Evolutionary conservation across 2,888 invertebrate genomes (phyloP).

Genomic region (Neoascia interrupta): DNA sequence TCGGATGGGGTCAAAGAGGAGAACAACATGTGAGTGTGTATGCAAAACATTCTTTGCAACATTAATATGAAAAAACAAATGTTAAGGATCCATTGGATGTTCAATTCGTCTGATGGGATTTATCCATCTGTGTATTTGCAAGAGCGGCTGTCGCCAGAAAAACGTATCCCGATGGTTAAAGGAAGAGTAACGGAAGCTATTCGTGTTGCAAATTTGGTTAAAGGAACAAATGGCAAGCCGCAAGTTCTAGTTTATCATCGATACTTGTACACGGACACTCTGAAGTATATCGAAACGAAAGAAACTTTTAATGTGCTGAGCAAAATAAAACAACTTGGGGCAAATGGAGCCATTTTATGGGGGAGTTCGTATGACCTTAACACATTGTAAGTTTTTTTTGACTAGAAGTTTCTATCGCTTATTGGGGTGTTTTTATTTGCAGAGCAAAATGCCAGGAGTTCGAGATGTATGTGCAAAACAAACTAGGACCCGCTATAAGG

Average conservation of each 20-base stretch:
- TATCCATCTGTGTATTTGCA: slow-evolving; percentile 56
- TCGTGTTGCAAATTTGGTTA: slow-evolving; percentile 29
- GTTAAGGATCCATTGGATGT: slow-evolving; percentile 66
- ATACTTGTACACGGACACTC: slow-evolving; percentile 53
- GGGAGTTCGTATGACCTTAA: slow-evolving; percentile 52
- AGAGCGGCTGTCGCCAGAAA: slow-evolving; percentile 17
- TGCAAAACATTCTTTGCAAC: slow-evolving; percentile 6
- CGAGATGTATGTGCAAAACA: slow-evolving; percentile 18
- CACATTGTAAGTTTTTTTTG: slow-evolving; percentile 8
- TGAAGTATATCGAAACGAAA: slow-evolving; percentile 13
- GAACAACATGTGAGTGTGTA: slow-evolving; percentile 57
- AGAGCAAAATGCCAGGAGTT: slow-evolving; percentile 33
- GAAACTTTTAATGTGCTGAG: slow-evolving; percentile 34
- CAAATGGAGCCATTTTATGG: slow-evolving; percentile 44
- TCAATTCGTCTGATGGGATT: slow-evolving; percentile 45
- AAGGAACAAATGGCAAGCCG: slow-evolving; percentile 20
- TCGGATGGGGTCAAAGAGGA: slow-evolving; percentile 41
- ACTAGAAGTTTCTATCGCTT: neutral
- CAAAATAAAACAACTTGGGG: slow-evolving; percentile 37
- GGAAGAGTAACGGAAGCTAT: slow-evolving; percentile 49
- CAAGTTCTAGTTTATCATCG: slow-evolving; percentile 46
- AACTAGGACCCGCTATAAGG: slow-evolving; percentile 31
- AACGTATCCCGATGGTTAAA: slow-evolving; percentile 41
- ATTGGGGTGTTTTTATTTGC: neutral
- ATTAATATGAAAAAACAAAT: slow-evolving; percentile 23